Percentiles rank a stretch among this genome's conserved stretches.
phyloP scores from a whole-genome alignment of 2,888 invertebrate genomes.

The Tenthredo distinguenda region DNA sequence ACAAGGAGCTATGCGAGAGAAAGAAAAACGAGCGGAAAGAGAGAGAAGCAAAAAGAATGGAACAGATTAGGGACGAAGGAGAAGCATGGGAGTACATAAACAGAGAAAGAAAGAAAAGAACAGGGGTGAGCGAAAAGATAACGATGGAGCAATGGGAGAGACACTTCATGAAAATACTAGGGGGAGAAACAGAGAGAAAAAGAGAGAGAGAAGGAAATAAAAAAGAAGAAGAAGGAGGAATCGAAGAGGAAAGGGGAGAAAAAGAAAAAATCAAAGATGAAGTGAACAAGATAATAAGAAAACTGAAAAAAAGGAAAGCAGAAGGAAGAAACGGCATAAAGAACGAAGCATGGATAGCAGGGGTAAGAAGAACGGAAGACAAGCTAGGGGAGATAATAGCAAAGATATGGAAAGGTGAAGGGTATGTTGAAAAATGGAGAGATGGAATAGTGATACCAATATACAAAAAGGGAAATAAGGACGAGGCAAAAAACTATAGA shows the following conservation, averaged over 20 bases:
- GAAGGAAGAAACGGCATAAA: slow-evolving; percentile 7
- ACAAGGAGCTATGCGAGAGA: background rate
- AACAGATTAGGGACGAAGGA: background rate
- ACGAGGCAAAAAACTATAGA: slow-evolving; percentile 51
- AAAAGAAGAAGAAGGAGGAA: background rate
- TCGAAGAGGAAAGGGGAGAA: background rate
- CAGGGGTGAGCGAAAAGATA: too few relatives aligned
- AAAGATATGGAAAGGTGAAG: slow-evolving; percentile 33
- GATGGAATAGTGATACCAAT: slow-evolving; percentile 49
- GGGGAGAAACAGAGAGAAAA: background rate
- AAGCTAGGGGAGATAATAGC: background rate
- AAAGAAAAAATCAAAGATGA: background rate
- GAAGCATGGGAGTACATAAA: background rate
- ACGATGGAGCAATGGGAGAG: background rate
- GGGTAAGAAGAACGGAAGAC: background rate
- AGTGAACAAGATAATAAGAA: background rate
- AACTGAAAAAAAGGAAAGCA: background rate
- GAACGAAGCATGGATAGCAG: slow-evolving; percentile 14
- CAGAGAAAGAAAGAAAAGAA: slow-evolving; percentile 1
- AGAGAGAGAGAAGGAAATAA: background rate
- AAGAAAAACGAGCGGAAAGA: background rate
- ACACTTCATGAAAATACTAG: background rate
- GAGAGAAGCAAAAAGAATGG: background rate
- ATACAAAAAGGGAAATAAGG: slow-evolving; percentile 32
- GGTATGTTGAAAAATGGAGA: slow-evolving; percentile 46